phyloP scores from a whole-genome alignment of 2,888 invertebrate species.

The Phyllotreta cruciferae region DNA sequence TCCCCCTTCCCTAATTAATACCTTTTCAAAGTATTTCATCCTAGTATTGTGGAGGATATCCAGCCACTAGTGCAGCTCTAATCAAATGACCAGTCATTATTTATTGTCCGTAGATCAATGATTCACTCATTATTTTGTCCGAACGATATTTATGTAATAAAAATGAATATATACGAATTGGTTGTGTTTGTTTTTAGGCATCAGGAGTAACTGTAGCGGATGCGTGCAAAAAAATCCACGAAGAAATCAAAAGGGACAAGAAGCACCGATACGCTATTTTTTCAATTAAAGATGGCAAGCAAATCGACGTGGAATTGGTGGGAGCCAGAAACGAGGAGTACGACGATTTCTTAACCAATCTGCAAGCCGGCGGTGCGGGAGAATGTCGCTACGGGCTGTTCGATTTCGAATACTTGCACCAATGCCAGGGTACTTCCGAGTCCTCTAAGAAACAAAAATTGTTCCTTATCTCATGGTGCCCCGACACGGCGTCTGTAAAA shows the following conservation, averaged over 20 bases:
- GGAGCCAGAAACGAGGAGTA: conserved; percentile 91
- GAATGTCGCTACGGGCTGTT: conserved; percentile 99
- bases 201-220: conserved; percentile 97
- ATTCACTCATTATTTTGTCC: no score
- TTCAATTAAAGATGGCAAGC: conserved; percentile 94
- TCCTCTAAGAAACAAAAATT: conserved; percentile 97
- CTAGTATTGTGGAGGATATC: neutral
- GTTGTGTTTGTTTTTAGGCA: conserved; percentile 68
- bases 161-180: no score
- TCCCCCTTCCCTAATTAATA: no score
- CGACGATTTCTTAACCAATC: conserved; percentile 91
- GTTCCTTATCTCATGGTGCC: conserved; percentile 98
- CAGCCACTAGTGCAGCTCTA: no score
- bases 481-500: conserved; percentile 93
- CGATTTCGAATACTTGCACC: conserved; percentile 98
- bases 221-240: conserved; percentile 93
- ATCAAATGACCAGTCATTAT: no score
- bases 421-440: conserved; percentile 96
- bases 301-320: conserved; percentile 93
- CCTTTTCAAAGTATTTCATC: no score
- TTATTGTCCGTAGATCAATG: no score
- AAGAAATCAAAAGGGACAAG: conserved; percentile 98
- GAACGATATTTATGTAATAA: no score
- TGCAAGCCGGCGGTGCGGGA: conserved; percentile 88
- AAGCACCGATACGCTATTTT: conserved; percentile 97